Percentiles rank a stretch among this genome's conserved stretches.
Conservation (phyloP, 2,113 vertebrate genomes). For the Heterocephalus glaber region DNA sequence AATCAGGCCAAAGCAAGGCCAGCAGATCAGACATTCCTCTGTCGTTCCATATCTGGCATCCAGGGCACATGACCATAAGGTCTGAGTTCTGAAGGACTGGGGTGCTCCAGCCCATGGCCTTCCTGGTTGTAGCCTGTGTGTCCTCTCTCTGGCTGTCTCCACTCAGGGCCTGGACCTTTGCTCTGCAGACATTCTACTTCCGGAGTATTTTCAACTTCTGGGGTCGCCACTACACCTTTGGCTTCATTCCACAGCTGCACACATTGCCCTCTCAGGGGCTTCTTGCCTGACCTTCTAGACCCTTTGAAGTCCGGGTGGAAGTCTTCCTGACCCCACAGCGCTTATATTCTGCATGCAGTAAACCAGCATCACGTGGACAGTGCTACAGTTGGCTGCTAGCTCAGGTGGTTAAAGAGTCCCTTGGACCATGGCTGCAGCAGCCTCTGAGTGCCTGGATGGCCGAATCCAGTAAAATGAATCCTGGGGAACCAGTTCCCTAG, state of each 20-base stretch:
- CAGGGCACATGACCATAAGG: neutral
- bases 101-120: neutral
- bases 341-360: neutral
- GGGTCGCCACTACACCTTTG: neutral
- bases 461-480: neutral
- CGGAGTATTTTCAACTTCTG: neutral
- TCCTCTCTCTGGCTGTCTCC: neutral
- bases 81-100: neutral
- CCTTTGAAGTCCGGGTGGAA: neutral
- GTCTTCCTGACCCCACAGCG: neutral
- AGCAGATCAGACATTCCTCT: neutral
- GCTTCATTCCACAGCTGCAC: neutral
- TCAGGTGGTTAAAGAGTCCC: neutral
- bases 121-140: neutral
- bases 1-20: neutral
- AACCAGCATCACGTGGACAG: neutral
- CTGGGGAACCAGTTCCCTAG: neutral
- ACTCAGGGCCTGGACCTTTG: neutral
- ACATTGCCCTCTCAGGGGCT: neutral
- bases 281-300: neutral
- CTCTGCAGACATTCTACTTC: neutral
- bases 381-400: neutral
- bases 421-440: neutral
- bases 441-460: neutral
- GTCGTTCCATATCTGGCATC: neutral